A percentile compares a stretch with the other conserved stretches of the same genome.
phyloP scores from a whole-genome alignment of 2,113 vertebrate genomes.

The Platichthys stellatus region DNA sequence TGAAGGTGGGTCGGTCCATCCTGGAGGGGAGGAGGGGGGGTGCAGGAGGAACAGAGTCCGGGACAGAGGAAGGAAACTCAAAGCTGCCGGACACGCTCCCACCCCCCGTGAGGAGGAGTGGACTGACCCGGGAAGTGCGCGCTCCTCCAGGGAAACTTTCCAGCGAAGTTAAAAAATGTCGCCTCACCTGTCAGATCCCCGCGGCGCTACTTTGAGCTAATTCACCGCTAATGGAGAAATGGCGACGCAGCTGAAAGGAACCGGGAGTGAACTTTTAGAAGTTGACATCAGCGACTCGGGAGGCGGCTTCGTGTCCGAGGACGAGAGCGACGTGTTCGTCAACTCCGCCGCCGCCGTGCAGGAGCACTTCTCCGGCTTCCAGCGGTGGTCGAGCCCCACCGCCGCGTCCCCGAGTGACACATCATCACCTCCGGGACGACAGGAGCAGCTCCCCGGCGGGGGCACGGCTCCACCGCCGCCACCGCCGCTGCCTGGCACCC shows the following conservation, averaged over 20 bases:
- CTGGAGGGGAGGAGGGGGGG: slow-evolving; percentile 21
- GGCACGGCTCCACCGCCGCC: not conserved
- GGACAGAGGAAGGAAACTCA: slow-evolving; percentile 61
- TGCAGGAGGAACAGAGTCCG: not conserved
- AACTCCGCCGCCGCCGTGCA: slow-evolving; percentile 48
- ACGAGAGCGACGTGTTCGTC: slow-evolving; percentile 74
- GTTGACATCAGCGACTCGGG: slow-evolving; percentile 76
- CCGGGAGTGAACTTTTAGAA: slow-evolving; percentile 75
- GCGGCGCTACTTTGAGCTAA: not conserved
- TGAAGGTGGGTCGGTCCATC: slow-evolving; percentile 48
- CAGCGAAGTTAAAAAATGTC: slow-evolving; percentile 19
- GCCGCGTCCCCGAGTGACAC: slow-evolving; percentile 46
- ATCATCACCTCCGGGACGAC: slow-evolving; percentile 45
- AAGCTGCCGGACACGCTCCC: slow-evolving; percentile 21
- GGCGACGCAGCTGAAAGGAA: slow-evolving; percentile 59
- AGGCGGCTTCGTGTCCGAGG: slow-evolving; percentile 14
- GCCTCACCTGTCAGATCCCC: not conserved
- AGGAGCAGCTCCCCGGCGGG: not conserved
- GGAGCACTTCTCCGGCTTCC: slow-evolving; percentile 70
- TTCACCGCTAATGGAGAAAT: slow-evolving; percentile 38
- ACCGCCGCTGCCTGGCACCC: not conserved
- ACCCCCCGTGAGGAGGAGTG: slow-evolving; percentile 53
- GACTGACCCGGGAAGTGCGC: slow-evolving; percentile 69
- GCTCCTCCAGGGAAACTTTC: too few species aligned
- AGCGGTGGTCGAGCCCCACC: slow-evolving; percentile 63